Base-by-base conservation (phyloP, 2,113 vertebrate genomes). In the Empidonax traillii region DNA sequence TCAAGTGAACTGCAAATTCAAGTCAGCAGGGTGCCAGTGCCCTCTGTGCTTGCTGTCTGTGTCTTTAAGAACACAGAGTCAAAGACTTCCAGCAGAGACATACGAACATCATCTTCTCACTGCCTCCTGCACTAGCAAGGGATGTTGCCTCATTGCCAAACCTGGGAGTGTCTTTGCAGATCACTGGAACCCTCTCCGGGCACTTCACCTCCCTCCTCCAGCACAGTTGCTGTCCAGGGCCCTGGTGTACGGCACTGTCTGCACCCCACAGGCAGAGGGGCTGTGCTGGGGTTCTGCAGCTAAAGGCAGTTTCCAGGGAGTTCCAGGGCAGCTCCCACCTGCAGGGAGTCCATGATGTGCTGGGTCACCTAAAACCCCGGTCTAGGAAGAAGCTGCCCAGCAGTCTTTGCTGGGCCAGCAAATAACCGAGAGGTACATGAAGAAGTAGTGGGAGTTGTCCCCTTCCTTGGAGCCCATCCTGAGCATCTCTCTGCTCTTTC, bases 1-100 rank as follows among this genome's bases (percentile, higher is more conserved):
- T 95, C 89, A 96, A 97, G 89, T 87, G 97, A 97, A 95, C 95
- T 93, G 94, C 91, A 93, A 95, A 97, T 97, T 98, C 95, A 95
- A 96, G 97, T 93, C 89, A 87, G 85, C 56, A 89, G 92, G 97
- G 89, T 93, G 88, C 93, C 83, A 91, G 89, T 96, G 95, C 95
- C 97, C 98, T 97, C 94, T 97, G 93, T 93, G 89, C 89, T 90
- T 76, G 87, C 94, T 74, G 67, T 77, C 85, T 94, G 53, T 92
- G 87, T 97, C 97, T 95, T 96, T 96, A 95, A 93, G 93, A 85
- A 47, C 71, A 93, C 30, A 69, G 58, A 95, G 95, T 92, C 94
- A 98, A 97, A 97, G 96, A 89, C 95, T 97, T 90, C 96, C 94
- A 94, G 84, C 47, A 17, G 69, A 97, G 96, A 90, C 71, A 76